A percentile compares a stretch with the other conserved stretches of the same genome.
Evolutionary conservation across 2,797 vertebrate genomes (phyloP).

Genomic region (Dryobates pubescens): DNA sequence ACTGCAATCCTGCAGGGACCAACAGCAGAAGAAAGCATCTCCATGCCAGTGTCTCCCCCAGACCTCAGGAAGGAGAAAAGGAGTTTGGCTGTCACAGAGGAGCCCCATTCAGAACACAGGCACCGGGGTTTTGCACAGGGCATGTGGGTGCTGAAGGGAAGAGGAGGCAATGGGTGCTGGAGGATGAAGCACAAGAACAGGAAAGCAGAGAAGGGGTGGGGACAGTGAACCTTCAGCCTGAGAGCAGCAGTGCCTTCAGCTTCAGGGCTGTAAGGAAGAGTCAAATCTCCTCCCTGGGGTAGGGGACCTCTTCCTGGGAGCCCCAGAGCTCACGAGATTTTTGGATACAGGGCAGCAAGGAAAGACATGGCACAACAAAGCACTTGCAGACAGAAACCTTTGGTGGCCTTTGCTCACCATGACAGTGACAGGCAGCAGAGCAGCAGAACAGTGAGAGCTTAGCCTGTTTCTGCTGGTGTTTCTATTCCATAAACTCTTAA

Average conservation of each 20-base stretch:
- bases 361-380: neutral
- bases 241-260: neutral
- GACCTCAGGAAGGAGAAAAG: fast-evolving
- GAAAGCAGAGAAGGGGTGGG: neutral
- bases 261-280: neutral
- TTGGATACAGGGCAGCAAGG: neutral
- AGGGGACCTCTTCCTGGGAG: neutral
- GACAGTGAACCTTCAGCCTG: neutral
- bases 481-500: neutral
- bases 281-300: neutral
- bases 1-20: neutral
- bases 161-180: neutral
- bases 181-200: neutral
- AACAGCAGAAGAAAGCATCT: neutral
- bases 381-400: neutral
- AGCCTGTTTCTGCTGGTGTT: neutral
- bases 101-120: neutral
- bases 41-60: fast-evolving
- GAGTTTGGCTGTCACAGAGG: neutral
- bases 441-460: neutral
- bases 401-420: neutral
- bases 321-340: neutral
- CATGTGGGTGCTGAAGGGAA: neutral
- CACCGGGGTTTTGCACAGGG: neutral
- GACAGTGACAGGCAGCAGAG: neutral